A percentile compares a stretch with the other conserved stretches of the same genome.
These are phyloP conservation scores for Stenodera caucasica DNA, from an alignment of 2,888 invertebrate species.

Conservation along the genomic window DNA sequence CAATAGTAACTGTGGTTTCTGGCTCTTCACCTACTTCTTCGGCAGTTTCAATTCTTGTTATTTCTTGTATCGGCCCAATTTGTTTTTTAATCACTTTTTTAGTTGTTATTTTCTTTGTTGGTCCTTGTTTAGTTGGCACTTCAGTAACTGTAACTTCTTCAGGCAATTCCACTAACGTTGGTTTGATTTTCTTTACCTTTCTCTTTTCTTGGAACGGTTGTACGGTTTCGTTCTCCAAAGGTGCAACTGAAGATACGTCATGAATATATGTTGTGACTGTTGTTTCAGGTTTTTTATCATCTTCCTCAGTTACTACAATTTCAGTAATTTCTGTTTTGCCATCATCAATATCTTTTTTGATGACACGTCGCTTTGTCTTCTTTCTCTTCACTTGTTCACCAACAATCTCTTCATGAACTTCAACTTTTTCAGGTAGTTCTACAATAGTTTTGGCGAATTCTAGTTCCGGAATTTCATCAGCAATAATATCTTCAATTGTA, in stretches of 20 bases:
- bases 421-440: slow-evolving; percentile 38
- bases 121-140: slow-evolving; percentile 35
- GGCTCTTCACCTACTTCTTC: slow-evolving; percentile 56
- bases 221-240: slow-evolving; percentile 43
- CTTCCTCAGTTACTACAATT: slow-evolving; percentile 43
- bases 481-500: slow-evolving; percentile 34
- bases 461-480: slow-evolving; percentile 36
- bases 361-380: slow-evolving; percentile 55
- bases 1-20: slow-evolving; percentile 42
- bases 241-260: slow-evolving; percentile 46
- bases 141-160: slow-evolving; percentile 42
- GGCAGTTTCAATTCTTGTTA: slow-evolving; percentile 55
- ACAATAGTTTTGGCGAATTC: slow-evolving; percentile 30
- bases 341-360: slow-evolving; percentile 53
- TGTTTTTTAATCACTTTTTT: slow-evolving; percentile 48
- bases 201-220: slow-evolving; percentile 37
- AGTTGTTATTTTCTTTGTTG: slow-evolving; percentile 37
- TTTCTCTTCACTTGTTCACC: slow-evolving; percentile 41
- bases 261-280: slow-evolving; percentile 21
- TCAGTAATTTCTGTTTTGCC: slow-evolving; percentile 48
- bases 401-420: slow-evolving; percentile 37
- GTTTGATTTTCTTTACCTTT: slow-evolving; percentile 19
- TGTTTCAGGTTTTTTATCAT: slow-evolving; percentile 22
- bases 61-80: slow-evolving; percentile 44
- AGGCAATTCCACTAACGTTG: slow-evolving; percentile 38